Evolutionary conservation across 2,888 invertebrate species (phyloP).

Genomic region (Macrosiphum euphorbiae): DNA sequence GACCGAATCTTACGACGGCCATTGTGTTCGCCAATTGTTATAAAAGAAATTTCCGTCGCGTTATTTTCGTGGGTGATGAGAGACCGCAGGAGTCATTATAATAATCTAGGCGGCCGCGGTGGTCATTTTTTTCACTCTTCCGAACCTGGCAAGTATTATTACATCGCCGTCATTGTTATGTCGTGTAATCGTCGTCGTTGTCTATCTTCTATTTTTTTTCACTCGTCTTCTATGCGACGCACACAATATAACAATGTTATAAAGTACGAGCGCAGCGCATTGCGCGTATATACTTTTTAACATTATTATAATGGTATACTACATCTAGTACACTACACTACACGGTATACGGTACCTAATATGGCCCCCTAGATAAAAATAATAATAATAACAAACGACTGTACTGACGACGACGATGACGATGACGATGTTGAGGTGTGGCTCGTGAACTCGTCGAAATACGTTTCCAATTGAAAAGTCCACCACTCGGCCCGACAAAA

Average conservation of each 20-base stretch:
- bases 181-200: constrained; percentile 38
- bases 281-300: not conserved
- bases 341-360: constrained; percentile 35
- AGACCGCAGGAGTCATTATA: constrained; percentile 62
- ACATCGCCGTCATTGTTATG: constrained; percentile 56
- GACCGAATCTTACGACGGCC: constrained; percentile 36
- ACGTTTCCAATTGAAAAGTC: constrained; percentile 43
- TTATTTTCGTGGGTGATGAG: constrained; percentile 49
- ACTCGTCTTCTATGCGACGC: not conserved
- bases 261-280: not conserved
- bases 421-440: constrained; percentile 39
- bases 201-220: constrained; percentile 28
- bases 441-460: constrained; percentile 54
- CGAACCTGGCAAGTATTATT: constrained; percentile 51
- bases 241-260: not conserved
- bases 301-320: not conserved
- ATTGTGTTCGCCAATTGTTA: constrained; percentile 64
- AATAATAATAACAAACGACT: constrained; percentile 37
- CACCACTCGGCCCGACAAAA: not conserved
- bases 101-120: constrained; percentile 57
- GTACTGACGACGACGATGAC: not conserved
- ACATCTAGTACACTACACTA: not conserved
- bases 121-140: constrained; percentile 47
- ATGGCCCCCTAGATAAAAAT: constrained; percentile 37
- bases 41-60: constrained; percentile 51